Evolutionary conservation across 2,888 invertebrate species (phyloP), one percentile per base, ranked within the genome.

Genomic region (Drosophila imparisetae): DNA sequence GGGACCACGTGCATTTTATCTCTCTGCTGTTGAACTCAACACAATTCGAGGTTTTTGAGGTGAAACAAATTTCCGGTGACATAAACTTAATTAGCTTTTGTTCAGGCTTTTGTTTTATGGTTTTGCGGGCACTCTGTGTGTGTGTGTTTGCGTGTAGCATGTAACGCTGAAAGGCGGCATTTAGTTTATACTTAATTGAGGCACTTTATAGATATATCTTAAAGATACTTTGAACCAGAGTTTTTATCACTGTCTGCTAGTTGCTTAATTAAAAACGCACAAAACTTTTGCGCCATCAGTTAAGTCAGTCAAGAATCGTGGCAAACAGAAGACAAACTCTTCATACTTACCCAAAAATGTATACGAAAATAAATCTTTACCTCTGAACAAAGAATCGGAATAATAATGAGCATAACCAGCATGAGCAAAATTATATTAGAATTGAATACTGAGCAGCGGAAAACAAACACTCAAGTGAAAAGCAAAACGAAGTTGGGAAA

Each of bases 1-100:
- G 66, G 67, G 69, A 67, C 89, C 86, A 83, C 87, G 78, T 86
- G 80, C 87, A 86, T 83, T 86, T 89, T 89, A 86, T 86, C 87
- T 86, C 85, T 81, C 78, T 73, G 72, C 66, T 67, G 45, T 67
- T 72, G 55, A 70, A 78, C 81, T 81, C 84, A 81, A 78, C 86
- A 89, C 87, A 89, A 89, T 87, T 89, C 89, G 86, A 87, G 86
- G 88, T 89, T 91, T 91, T 91, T 90, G 91, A 91, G 90, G 91
- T 91, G 92, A 92, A 92, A 92, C 92, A 93, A 93, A 93, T 93
- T 93, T 92, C 91, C 92, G 92, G 92, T 92, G 93, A 93, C 93
- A 92, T 91, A 92, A 93, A 92, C 92, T 92, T 93, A 93, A 93
- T 93, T 93, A 93, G 92, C 92, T 92, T 92, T 92, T 91, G 92